phyloP scores from a whole-genome alignment of 2,797 vertebrate species.

The Capromys pilorides region DNA sequence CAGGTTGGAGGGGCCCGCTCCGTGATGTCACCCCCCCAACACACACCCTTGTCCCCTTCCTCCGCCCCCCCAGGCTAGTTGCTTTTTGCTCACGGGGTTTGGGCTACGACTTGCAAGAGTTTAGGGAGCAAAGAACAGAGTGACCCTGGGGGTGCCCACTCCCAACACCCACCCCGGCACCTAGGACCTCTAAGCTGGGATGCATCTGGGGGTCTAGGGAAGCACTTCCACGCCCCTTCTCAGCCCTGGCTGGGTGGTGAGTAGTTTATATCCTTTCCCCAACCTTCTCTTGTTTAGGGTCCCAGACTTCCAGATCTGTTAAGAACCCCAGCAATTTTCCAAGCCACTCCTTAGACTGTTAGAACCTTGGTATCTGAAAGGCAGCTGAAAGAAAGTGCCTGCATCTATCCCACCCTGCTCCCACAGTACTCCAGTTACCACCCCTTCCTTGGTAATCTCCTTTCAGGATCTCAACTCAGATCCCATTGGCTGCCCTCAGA shows the following conservation, averaged over 20 bases:
- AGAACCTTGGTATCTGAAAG: slow-evolving; percentile 41
- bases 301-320: slow-evolving; percentile 10
- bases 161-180: background rate
- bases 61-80: slow-evolving; percentile 58
- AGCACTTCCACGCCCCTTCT: slow-evolving; percentile 56
- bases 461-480: slow-evolving; percentile 44
- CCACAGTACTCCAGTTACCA: background rate
- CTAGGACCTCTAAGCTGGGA: slow-evolving; percentile 45
- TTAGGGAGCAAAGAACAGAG: slow-evolving; percentile 35
- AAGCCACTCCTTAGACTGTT: slow-evolving; percentile 5
- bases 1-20: slow-evolving; percentile 67
- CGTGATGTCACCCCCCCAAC: slow-evolving; percentile 69
- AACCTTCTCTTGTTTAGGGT: slow-evolving; percentile 52
- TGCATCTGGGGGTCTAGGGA: slow-evolving; percentile 63
- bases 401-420: background rate
- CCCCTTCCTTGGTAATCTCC: background rate
- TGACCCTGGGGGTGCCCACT: background rate
- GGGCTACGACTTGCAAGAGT: slow-evolving; percentile 52
- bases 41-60: slow-evolving; percentile 63
- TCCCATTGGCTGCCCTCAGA: slow-evolving; percentile 15
- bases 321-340: slow-evolving; percentile 12
- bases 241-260: slow-evolving; percentile 73
- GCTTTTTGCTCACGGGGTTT: slow-evolving; percentile 62
- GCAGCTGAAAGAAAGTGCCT: slow-evolving; percentile 38
- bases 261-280: slow-evolving; percentile 66